These are phyloP conservation scores for Takifugu ocellatus DNA, from an alignment of 2,797 vertebrate species.

Conservation along the genomic window DNA sequence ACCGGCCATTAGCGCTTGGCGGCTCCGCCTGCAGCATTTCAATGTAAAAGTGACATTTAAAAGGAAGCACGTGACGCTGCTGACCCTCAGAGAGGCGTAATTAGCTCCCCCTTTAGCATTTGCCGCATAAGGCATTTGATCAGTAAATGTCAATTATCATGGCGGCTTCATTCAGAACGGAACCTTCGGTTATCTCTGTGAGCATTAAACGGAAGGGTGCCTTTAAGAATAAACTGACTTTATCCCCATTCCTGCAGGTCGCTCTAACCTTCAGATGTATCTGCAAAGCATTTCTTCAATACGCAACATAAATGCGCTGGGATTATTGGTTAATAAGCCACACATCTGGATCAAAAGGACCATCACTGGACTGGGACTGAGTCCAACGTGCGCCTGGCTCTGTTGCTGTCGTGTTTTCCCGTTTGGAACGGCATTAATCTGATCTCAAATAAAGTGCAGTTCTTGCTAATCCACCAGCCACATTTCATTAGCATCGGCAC, in stretches of 20 bases:
- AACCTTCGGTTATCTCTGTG: conserved; percentile 73
- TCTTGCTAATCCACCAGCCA: no score
- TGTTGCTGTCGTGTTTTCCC: no score
- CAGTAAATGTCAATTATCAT: conserved; percentile 81
- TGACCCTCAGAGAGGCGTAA: conserved; percentile 74
- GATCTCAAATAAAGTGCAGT: no score
- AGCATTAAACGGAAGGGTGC: conserved; percentile 62
- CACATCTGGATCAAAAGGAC: no score
- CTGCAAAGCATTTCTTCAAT: no score
- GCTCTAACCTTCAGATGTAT: conserved; percentile 17
- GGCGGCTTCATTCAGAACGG: conserved; percentile 61
- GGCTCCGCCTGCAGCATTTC: conserved; percentile 59
- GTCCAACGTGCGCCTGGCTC: no score
- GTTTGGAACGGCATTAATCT: no score
- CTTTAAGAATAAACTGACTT: conserved; percentile 69
- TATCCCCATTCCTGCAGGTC: conserved; percentile 53
- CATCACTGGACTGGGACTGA: no score
- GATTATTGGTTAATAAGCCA: no score
- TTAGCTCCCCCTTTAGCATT: conserved; percentile 74
- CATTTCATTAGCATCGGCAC: no score
- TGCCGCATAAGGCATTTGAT: conserved; percentile 70
- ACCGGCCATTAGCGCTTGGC: conserved; percentile 55
- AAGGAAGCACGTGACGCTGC: conserved; percentile 66
- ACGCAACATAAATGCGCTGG: no score
- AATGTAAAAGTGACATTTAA: conserved; percentile 79